Base-by-base conservation (phyloP, 1,140 invertebrate species). In the Coptotermes formosanus region DNA sequence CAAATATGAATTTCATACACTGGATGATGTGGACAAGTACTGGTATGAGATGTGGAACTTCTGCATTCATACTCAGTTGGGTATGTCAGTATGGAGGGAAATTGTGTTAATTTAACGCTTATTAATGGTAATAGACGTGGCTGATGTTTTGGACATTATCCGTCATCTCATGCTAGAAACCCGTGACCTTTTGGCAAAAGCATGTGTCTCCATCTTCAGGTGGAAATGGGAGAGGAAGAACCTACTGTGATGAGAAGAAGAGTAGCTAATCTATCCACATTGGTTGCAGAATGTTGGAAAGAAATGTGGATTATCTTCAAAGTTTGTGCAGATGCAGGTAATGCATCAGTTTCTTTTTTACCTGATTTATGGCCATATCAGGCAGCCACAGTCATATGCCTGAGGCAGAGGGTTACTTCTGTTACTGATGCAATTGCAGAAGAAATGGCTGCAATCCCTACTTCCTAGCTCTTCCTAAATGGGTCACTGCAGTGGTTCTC, bases 1-100 rank as follows among this genome's bases (percentile, higher is more conserved):
- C 0, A 89, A 89, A 0, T 96, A 94, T 88, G 86, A 90, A 43
- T 96, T 97, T 87, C 87, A 91, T 1, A 91, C 89, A 7, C 88
- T 92, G 3, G 88, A 92, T 16, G 92, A 94, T 87, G 90, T 97
- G 0, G 92, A 94, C 19, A 92, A 93, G n/a, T 97, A 95, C 89
- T 97, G 96, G 96, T 92, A 92, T 85, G 93, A 95, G 82, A 90
- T 96, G 89, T 94, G 94, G 92, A 92, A 92, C 48, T 94, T 94
- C 82, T 94, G 94, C 87, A 92, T 95, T 43, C 93, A 94, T 86
- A 96, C 95, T 0, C 93, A 92, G 69, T 89, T 96, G 21, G 95
- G 95, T 44, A 92, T 92, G 69, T 89, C 52, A 55, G 19, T 55
- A 4, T 55, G 52, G 52, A 55, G 52, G 19, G 21, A 55, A 21